Evolutionary conservation across 2,797 vertebrate genomes (phyloP), one percentile per base, ranked within the genome.

Genomic region (Salarias fasciatus): DNA sequence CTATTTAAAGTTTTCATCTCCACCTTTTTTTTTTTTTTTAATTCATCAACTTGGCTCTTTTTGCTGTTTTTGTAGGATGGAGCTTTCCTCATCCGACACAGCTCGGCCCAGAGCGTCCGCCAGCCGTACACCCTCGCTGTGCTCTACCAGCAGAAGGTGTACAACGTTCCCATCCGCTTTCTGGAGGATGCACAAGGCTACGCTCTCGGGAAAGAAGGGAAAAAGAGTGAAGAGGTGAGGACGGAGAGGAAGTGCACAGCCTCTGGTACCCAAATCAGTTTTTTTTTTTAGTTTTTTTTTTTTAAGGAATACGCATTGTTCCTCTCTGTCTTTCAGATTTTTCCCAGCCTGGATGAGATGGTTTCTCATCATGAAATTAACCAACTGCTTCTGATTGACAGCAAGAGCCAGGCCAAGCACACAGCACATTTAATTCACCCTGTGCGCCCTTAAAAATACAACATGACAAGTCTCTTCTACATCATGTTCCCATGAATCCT

Each of bases 61-160:
- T 24, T 24, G 18, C 24, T n/a, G 1, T 29, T n/a, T n/a, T n/a
- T 68, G 47, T 13, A 94, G 93, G 92, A 94, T 0, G 93, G 93
- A 1, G 82, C 91, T 28, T 94, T 93, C 62, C 90, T 94, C 64
- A 89, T 94, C 55, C 80, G 93, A 10, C 74, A 72, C 76, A 92
- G 92, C 79, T 91, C 87, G 0, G 77, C 86, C 12, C 90, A 92
- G 69, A 85, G 79, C n/a, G 4, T 62, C 5, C 77, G 63, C 6
- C 92, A 93, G 63, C 92, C 92, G 0, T 94, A 85, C 86, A 94
- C 93, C 13, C 88, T 94, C 2, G 93, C 90, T 7, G 89, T 94
- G 46, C 84, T 94, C 44, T 93, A 88, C 79, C 88, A 77, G 42
- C 69, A 90, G 65, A 94, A 89, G 66, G 92, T 93, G 14, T 93